Percentiles rank a stretch among this genome's conserved stretches.
phyloP scores from a whole-genome alignment of 2,113 vertebrate species.

The Strix aluco region DNA sequence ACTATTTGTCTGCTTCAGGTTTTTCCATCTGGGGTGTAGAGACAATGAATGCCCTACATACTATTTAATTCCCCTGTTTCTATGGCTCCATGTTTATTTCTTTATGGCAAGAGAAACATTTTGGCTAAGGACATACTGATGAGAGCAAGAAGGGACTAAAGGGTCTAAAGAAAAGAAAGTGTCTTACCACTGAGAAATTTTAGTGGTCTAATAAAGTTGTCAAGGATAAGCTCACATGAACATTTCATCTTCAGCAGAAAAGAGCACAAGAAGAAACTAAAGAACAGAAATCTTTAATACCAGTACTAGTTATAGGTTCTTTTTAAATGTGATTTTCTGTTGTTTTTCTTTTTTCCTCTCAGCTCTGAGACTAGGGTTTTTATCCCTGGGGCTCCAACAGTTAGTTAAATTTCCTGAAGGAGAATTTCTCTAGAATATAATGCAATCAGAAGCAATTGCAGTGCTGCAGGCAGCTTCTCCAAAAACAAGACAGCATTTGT shows the following conservation, averaged over 20 bases:
- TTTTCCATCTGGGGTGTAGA: not conserved
- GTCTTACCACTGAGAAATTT: not conserved
- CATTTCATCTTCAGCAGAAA: not conserved
- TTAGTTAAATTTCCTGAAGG: not conserved
- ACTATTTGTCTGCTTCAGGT: not conserved
- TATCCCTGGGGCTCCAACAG: not conserved
- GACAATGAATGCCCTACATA: not conserved
- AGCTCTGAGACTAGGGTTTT: not conserved
- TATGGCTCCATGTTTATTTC: not conserved
- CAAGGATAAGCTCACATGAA: not conserved
- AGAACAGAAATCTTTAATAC: not conserved
- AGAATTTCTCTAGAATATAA: not conserved
- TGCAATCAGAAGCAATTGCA: not conserved
- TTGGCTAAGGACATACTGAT: not conserved
- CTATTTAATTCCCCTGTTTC: not conserved
- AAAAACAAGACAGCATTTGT: slow-evolving; percentile 25
- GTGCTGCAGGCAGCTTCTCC: not conserved
- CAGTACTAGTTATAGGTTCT: not conserved
- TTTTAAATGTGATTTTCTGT: not conserved
- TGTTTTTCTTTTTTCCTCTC: rapidly evolving
- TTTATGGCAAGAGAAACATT: not conserved
- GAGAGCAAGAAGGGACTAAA: not conserved
- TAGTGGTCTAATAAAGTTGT: not conserved
- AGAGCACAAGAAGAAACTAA: not conserved
- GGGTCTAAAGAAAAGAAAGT: not conserved